Conservation (phyloP, 1,140 invertebrate genomes). For the Diploscapter pachys region DNA sequence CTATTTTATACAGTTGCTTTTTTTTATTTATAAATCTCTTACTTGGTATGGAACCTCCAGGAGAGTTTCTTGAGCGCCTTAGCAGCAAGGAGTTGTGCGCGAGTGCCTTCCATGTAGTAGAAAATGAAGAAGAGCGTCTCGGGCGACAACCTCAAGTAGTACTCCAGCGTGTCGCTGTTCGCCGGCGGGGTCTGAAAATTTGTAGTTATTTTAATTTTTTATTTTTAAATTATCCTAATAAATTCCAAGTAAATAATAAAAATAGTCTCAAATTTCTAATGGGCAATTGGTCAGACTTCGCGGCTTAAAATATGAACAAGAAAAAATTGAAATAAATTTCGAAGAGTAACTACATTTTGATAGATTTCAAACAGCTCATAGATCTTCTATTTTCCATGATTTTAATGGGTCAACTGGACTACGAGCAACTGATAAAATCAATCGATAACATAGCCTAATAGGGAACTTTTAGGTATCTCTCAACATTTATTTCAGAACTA, state of each 20-base stretch:
- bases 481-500: background rate
- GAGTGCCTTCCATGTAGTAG: slow-evolving; percentile 98
- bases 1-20: too few species aligned
- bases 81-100: slow-evolving; percentile 97
- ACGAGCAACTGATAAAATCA: background rate
- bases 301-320: too few species aligned
- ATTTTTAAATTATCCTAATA: too few species aligned
- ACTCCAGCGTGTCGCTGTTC: slow-evolving; percentile 92
- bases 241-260: too few species aligned
- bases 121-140: slow-evolving; percentile 99
- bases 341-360: too few species aligned
- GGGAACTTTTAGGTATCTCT: background rate
- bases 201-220: too few species aligned
- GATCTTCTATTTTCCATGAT: background rate
- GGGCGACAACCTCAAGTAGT: slow-evolving; percentile 92
- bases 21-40: too few species aligned
- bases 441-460: background rate
- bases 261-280: too few species aligned
- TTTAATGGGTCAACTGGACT: background rate
- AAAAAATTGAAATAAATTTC: too few species aligned
- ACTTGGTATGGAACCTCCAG: slow-evolving; percentile 98
- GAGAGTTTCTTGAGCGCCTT: slow-evolving; percentile 99
- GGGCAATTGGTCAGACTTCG: too few species aligned
- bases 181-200: slow-evolving; percentile 67
- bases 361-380: too few species aligned